Evolutionary conservation across 37 sponge, comb jelly and placozoan species (phyloP).

Genomic region (Hormiphora californensis): DNA sequence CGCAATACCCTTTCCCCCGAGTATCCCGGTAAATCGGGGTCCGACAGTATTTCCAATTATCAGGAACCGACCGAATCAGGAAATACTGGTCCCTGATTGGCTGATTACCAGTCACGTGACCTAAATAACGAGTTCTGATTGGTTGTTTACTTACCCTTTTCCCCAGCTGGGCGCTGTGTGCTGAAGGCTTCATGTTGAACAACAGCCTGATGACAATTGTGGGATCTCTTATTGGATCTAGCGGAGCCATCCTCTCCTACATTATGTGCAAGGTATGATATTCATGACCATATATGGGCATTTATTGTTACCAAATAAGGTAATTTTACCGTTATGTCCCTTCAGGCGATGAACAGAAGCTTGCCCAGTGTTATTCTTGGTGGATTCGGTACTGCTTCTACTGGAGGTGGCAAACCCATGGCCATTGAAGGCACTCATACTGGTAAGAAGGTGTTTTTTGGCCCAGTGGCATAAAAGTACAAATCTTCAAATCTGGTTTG

Average conservation of each 20-base stretch:
- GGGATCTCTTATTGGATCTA: conserved; percentile 88
- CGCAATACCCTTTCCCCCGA: too few relatives aligned
- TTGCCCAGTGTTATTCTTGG: conserved; percentile 85
- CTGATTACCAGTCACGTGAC: too few relatives aligned
- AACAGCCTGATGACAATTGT: conserved; percentile 84
- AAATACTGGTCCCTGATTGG: too few relatives aligned
- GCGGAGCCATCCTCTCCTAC: conserved; percentile 93
- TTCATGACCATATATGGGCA: not conserved
- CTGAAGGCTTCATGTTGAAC: conserved; percentile 89
- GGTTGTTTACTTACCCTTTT: too few relatives aligned
- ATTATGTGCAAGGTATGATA: conserved; percentile 82
- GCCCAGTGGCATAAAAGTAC: too few relatives aligned
- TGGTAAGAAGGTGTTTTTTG: conserved; percentile 65
- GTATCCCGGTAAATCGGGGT: too few relatives aligned
- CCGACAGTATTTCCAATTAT: too few relatives aligned
- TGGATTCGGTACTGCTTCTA: conserved; percentile 71
- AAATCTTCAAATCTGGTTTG: too few relatives aligned
- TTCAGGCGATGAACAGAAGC: conserved; percentile 86
- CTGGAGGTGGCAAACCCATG: conserved; percentile 73
- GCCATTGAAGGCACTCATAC: conserved; percentile 82
- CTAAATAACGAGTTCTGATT: too few relatives aligned
- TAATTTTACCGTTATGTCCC: not conserved
- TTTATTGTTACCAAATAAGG: not conserved
- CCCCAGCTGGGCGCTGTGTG: conserved; percentile 96
- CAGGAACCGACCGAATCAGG: too few relatives aligned